A percentile compares a stretch with the other conserved stretches of the same genome.
These are phyloP conservation scores for Notocelia uddmanniana DNA, from an alignment of 2,888 invertebrate genomes.

Conservation along the genomic window DNA sequence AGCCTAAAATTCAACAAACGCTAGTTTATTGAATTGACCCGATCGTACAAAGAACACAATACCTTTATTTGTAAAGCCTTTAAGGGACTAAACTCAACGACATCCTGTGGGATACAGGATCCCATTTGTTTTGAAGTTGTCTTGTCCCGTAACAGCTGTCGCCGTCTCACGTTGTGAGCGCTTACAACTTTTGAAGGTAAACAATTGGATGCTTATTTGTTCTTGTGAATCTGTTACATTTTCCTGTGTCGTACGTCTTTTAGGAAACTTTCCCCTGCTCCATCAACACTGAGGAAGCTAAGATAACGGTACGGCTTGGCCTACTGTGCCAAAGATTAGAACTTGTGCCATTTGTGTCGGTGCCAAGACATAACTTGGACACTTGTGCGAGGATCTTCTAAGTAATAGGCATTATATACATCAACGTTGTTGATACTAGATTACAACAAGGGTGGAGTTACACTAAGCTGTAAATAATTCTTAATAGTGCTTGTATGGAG, in stretches of 20 bases:
- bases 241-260: conserved; percentile 6
- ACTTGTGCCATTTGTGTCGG: conserved; percentile 37
- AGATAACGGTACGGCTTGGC: conserved; percentile 23
- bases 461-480: too few species aligned
- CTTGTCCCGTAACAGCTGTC: conserved; percentile 21
- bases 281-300: conserved; percentile 4
- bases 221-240: conserved; percentile 14
- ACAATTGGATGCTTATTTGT: conserved; percentile 27
- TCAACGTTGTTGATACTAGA: not conserved
- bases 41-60: conserved; percentile 21
- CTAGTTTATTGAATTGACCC: conserved; percentile 13
- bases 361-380: conserved; percentile 36
- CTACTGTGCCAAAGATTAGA: conserved; percentile 37
- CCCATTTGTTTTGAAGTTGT: conserved; percentile 18
- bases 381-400: not conserved
- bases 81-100: conserved; percentile 11
- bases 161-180: conserved; percentile 16
- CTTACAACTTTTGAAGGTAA: conserved; percentile 29
- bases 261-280: conserved; percentile 12
- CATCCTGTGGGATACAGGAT: not conserved
- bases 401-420: not conserved
- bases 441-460: too few species aligned
- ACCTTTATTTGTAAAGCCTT: conserved; percentile 25
- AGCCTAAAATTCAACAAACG: not conserved
- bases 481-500: too few species aligned